Conservation (phyloP, 2,888 invertebrate species). For the Tribolium freemani region DNA sequence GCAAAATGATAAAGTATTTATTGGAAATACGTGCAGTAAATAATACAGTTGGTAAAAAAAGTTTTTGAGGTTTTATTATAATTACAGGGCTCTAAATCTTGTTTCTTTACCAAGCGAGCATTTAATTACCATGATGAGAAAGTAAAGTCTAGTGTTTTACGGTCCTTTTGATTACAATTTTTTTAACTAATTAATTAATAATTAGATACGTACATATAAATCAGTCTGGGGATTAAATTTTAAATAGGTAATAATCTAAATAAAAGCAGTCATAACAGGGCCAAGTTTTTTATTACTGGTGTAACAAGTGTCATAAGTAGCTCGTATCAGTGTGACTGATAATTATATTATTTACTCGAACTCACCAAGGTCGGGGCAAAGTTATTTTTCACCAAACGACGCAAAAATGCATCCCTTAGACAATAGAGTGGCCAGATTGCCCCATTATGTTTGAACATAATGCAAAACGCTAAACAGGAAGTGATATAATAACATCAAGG, state of each 20-base stretch:
- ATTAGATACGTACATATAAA: not conserved
- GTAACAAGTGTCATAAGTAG: not conserved
- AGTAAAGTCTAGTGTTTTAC: not conserved
- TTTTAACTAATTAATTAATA: not conserved
- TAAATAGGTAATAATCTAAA: not conserved
- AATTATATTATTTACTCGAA: not conserved
- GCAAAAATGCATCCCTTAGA: too few relatives aligned
- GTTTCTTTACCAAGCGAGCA: too few relatives aligned
- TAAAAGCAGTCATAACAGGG: not conserved
- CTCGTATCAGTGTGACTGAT: not conserved
- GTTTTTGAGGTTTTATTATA: too few relatives aligned
- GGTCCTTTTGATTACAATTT: not conserved
- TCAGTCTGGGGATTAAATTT: not conserved
- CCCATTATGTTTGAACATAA: not conserved
- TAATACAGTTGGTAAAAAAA: not conserved
- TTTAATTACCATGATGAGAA: not conserved
- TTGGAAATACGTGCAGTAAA: not conserved
- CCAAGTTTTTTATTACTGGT: not conserved
- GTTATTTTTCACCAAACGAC: not conserved
- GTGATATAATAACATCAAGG: conserved; percentile 24
- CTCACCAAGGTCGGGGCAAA: not conserved
- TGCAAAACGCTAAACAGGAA: conserved; percentile 7
- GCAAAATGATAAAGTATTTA: not conserved
- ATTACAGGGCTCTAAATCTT: too few relatives aligned
- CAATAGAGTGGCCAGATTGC: too few relatives aligned